These are phyloP conservation scores for Cactoblastis cactorum DNA, from an alignment of 2,888 invertebrate genomes.

Conservation along the genomic window DNA sequence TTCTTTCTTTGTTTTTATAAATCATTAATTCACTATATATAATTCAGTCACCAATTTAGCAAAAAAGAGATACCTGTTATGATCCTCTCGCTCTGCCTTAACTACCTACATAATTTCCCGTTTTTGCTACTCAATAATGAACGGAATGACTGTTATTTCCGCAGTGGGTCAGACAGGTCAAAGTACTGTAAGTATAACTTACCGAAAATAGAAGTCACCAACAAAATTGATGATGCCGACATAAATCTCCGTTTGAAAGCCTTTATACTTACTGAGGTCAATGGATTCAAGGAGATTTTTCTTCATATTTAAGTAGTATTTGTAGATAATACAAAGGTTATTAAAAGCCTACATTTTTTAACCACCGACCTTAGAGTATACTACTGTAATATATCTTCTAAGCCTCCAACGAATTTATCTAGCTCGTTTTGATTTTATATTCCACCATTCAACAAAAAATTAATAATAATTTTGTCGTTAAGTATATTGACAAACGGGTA, in stretches of 20 bases:
- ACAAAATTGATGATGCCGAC: conserved; percentile 5
- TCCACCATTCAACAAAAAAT: no score
- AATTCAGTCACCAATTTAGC: not conserved
- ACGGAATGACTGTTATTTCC: not conserved
- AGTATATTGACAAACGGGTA: no score
- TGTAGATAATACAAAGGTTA: no score
- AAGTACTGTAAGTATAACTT: conserved; percentile 11
- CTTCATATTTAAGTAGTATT: no score
- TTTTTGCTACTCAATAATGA: conserved; percentile 2
- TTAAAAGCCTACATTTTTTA: no score
- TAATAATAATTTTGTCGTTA: no score
- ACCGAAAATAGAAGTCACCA: conserved; percentile 2
- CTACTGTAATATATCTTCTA: no score
- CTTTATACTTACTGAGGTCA: not conserved
- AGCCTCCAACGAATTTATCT: no score
- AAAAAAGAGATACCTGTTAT: not conserved
- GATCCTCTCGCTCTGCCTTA: not conserved
- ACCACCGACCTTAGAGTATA: no score
- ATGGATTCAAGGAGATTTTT: not conserved
- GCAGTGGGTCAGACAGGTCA: conserved; percentile 7
- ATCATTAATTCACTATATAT: no score
- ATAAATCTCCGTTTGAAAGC: conserved; percentile 9
- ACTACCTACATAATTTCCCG: not conserved
- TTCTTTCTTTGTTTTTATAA: no score
- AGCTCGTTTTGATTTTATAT: no score